Percentiles rank a stretch among this genome's conserved stretches.
phyloP scores from a whole-genome alignment of 1,140 invertebrate genomes.

The Gonatopus flavifemur region DNA sequence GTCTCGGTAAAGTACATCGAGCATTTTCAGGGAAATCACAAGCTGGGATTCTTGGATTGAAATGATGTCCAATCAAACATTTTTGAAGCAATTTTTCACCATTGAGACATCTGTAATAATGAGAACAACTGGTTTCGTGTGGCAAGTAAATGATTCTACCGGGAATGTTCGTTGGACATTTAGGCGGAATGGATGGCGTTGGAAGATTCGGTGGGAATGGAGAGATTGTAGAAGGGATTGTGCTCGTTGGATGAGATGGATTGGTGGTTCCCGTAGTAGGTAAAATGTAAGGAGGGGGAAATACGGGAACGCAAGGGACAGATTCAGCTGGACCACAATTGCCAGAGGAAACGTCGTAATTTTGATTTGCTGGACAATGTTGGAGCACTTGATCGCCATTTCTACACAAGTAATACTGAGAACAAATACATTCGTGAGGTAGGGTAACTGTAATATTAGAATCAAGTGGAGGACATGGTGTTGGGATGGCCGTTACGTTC shows the following conservation, averaged over 20 bases:
- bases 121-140: conserved; percentile 54
- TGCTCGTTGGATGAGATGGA: too few relatives aligned
- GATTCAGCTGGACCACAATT: too few relatives aligned
- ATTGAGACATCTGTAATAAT: conserved; percentile 61
- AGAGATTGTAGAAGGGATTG: too few relatives aligned
- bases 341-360: conserved; percentile 57
- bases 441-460: conserved; percentile 37
- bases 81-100: conserved; percentile 49
- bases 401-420: conserved; percentile 60
- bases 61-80: conserved; percentile 51
- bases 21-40: conserved; percentile 47
- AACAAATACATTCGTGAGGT: conserved; percentile 56
- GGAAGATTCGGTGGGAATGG: not conserved
- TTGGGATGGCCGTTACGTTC: too few relatives aligned
- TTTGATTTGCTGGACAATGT: conserved; percentile 52
- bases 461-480: conserved; percentile 16
- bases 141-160: conserved; percentile 41
- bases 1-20: too few relatives aligned
- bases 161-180: conserved; percentile 15
- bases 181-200: not conserved
- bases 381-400: conserved; percentile 53
- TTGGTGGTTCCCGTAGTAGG: too few relatives aligned
- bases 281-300: too few relatives aligned
- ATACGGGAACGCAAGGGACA: too few relatives aligned
- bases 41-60: conserved; percentile 36